phyloP scores from a whole-genome alignment of 2,888 invertebrate species.

The Drosophila limbata region DNA sequence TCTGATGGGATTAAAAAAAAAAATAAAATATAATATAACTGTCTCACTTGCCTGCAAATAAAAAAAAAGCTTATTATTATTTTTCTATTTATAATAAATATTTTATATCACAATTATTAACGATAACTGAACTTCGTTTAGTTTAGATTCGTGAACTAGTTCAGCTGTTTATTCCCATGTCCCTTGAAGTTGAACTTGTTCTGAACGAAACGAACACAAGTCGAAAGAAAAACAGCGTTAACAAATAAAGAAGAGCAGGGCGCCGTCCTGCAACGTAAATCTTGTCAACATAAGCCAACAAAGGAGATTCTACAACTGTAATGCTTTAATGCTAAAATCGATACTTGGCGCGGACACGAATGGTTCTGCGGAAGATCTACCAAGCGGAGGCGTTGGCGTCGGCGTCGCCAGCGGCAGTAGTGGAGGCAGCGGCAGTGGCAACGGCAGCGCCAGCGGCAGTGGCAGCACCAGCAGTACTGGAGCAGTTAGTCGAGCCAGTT shows the following conservation, averaged over 20 bases:
- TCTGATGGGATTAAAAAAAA: background rate
- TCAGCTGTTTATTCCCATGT: conserved; percentile 1
- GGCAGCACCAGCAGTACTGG: conserved; percentile 37
- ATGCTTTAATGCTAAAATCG: conserved; percentile 85
- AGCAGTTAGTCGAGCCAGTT: conserved; percentile 53
- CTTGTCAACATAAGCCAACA: conserved; percentile 74
- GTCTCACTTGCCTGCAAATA: too few species aligned
- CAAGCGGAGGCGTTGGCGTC: conserved; percentile 65
- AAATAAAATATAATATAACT: too few species aligned
- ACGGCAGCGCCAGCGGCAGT: conserved; percentile 31
- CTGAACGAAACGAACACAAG: conserved; percentile 5
- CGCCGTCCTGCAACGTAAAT: conserved; percentile 44
- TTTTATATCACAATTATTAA: too few species aligned
- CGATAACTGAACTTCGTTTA: background rate
- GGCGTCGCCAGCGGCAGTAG: conserved; percentile 53
- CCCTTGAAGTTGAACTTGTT: conserved; percentile 9
- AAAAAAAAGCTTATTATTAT: too few species aligned
- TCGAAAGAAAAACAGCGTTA: conserved; percentile 13
- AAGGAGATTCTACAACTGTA: conserved; percentile 79
- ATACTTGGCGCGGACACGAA: conserved; percentile 82
- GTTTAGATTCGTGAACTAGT: conserved; percentile 2
- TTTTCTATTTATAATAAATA: too few species aligned
- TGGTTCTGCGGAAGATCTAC: conserved; percentile 77
- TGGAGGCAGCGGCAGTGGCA: conserved; percentile 34
- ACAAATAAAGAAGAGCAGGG: conserved; percentile 40